Conservation (phyloP, 2,797 vertebrate species). For the Uromys caudimaculatus region DNA sequence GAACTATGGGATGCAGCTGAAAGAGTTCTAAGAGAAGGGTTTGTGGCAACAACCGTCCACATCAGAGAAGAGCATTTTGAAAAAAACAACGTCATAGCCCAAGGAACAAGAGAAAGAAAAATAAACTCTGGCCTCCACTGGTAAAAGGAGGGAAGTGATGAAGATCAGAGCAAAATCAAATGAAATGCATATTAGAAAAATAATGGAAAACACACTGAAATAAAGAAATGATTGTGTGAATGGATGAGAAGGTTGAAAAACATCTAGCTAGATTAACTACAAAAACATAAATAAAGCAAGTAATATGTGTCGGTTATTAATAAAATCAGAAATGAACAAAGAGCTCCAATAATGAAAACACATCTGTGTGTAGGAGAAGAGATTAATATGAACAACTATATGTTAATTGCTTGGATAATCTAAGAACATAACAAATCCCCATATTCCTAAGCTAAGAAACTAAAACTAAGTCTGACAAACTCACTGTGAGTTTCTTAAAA, state of each 20-base stretch:
- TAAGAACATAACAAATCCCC: neutral
- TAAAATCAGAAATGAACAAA: neutral
- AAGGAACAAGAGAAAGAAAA: neutral
- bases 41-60: neutral
- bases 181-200: neutral
- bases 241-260: neutral
- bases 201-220: neutral
- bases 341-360: neutral
- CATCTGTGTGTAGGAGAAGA: neutral
- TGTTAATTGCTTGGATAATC: neutral
- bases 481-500: neutral
- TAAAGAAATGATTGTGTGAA: neutral
- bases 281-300: neutral
- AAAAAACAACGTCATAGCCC: neutral
- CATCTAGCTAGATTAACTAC: neutral
- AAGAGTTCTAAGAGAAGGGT: neutral
- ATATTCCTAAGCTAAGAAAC: neutral
- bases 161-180: slow-evolving; percentile 16
- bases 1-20: neutral
- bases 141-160: neutral
- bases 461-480: neutral
- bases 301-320: neutral
- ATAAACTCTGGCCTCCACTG: neutral
- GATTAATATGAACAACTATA: neutral
- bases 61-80: neutral